Conservation (phyloP, 2,113 vertebrate species). For the Garra rufa region DNA sequence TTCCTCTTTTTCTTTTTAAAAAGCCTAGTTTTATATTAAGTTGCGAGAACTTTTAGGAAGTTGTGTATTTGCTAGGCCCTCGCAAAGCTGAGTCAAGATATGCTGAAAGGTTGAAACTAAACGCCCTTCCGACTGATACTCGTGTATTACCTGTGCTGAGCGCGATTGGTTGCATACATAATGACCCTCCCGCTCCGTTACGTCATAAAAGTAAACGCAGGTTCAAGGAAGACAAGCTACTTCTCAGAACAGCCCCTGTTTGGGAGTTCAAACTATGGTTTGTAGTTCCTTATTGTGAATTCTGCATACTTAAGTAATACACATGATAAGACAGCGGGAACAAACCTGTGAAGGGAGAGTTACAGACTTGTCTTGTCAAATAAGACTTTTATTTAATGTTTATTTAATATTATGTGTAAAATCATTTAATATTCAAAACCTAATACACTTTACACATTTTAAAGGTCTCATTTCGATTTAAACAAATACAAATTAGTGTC, state of each 20-base stretch:
- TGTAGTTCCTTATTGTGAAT: background rate
- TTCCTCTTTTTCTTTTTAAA: background rate
- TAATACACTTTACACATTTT: background rate
- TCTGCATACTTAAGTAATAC: background rate
- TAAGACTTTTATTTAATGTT: background rate
- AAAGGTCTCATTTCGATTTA: background rate
- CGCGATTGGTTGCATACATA: background rate
- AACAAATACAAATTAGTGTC: background rate
- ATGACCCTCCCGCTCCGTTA: slow-evolving; percentile 27
- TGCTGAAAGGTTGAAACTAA: background rate
- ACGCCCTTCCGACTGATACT: slow-evolving; percentile 44
- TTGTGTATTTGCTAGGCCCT: background rate
- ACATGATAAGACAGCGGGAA: background rate
- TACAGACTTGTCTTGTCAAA: background rate
- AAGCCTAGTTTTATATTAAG: background rate
- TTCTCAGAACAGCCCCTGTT: background rate
- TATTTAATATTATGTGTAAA: background rate
- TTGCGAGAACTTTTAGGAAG: background rate
- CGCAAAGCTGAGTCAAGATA: background rate
- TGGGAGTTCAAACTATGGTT: no score
- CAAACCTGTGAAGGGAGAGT: background rate
- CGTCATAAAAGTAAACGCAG: slow-evolving; percentile 33
- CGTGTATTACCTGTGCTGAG: background rate
- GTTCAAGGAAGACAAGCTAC: background rate
- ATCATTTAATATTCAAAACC: background rate